A percentile compares a stretch with the other conserved stretches of the same genome.
Conservation (phyloP, 2,797 vertebrate genomes). For the Avahi laniger region DNA sequence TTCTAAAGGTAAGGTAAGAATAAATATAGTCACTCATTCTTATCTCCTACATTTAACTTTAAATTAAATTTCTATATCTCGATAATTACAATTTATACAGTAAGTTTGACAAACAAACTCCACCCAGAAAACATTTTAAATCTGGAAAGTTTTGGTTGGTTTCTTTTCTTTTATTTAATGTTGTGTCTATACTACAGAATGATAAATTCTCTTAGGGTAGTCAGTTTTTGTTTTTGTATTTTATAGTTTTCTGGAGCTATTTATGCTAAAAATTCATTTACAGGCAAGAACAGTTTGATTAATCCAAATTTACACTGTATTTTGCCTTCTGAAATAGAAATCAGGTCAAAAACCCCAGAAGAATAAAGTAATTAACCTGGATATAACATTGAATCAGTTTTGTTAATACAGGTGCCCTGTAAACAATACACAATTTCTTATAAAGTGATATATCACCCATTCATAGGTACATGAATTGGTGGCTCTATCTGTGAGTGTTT, state of each 20-base stretch:
- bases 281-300: neutral
- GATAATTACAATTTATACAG: neutral
- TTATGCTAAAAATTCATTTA: slow-evolving; percentile 48
- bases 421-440: slow-evolving; percentile 56
- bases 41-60: neutral
- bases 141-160: neutral
- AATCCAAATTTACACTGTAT: slow-evolving; percentile 42
- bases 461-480: neutral
- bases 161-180: neutral
- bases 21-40: neutral
- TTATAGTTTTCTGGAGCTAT: neutral
- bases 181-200: neutral
- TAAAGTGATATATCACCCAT: neutral
- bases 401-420: slow-evolving; percentile 42
- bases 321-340: slow-evolving; percentile 63
- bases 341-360: slow-evolving; percentile 53
- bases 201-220: neutral
- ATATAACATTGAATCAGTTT: slow-evolving; percentile 59
- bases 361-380: slow-evolving; percentile 65
- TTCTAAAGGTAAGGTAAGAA: neutral
- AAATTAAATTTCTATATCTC: neutral
- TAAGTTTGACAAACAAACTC: neutral
- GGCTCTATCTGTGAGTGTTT: neutral
- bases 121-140: neutral
- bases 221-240: neutral